Evolutionary conservation across 1,140 invertebrate species (phyloP).

Genomic region (Hycleus cichorii): DNA sequence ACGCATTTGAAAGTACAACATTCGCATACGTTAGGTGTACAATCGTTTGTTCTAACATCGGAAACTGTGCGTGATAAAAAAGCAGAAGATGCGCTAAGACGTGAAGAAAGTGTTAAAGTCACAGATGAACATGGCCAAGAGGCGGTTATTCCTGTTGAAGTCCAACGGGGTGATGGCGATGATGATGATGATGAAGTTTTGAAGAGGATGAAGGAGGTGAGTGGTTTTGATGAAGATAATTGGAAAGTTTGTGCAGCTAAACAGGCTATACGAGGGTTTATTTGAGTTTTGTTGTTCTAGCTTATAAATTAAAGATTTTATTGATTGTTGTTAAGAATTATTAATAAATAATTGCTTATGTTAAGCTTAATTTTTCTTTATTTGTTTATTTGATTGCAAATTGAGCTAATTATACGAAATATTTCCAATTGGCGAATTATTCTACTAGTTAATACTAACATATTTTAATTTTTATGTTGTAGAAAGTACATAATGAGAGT

Average conservation of each 20-base stretch:
- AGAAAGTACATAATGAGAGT: too few species aligned
- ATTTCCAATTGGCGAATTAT: too few species aligned
- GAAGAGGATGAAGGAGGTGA: conserved; percentile 42
- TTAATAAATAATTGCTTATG: too few species aligned
- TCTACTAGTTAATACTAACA: too few species aligned
- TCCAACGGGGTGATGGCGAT: conserved; percentile 3
- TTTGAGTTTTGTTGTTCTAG: conserved; percentile 15
- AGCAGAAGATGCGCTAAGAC: conserved; percentile 28
- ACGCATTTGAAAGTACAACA: conserved; percentile 50
- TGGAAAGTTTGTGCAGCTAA: conserved; percentile 46
- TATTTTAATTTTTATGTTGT: too few species aligned
- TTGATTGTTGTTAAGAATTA: too few species aligned
- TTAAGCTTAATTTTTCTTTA: too few species aligned
- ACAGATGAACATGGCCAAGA: conserved; percentile 15
- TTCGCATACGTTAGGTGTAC: conserved; percentile 44
- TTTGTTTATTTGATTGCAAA: too few species aligned
- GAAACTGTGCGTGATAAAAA: conserved; percentile 43
- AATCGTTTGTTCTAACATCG: conserved; percentile 47
- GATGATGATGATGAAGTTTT: conserved; percentile 34
- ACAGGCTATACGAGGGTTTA: conserved; percentile 45
- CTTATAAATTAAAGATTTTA: not conserved
- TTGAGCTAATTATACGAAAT: too few species aligned
- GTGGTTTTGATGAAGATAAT: conserved; percentile 33
- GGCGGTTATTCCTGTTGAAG: conserved; percentile 1
- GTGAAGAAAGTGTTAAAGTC: conserved; percentile 23